phyloP scores from a whole-genome alignment of 2,113 vertebrate species.

The Sphaerodactylus townsendi region DNA sequence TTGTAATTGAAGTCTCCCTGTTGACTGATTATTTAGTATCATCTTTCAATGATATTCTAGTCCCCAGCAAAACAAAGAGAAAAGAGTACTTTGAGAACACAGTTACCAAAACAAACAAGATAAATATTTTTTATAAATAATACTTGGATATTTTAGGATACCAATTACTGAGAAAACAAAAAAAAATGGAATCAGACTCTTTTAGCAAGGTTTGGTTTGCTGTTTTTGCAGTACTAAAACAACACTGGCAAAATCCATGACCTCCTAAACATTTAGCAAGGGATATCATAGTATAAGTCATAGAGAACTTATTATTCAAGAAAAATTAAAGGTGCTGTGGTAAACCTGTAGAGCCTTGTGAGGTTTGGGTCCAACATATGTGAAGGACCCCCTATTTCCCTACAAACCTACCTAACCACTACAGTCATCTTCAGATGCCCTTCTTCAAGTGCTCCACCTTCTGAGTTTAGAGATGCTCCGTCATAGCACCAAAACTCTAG shows the following conservation, averaged over 20 bases:
- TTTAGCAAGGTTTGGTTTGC: conserved; percentile 16
- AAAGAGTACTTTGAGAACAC: conserved; percentile 58
- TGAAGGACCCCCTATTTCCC: too few species aligned
- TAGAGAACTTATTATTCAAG: too few species aligned
- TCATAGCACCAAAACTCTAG: too few species aligned
- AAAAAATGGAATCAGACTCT: not conserved
- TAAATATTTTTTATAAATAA: conserved; percentile 33
- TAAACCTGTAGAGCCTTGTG: too few species aligned
- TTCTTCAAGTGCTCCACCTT: too few species aligned
- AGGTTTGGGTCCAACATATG: too few species aligned
- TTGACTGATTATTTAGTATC: conserved; percentile 63
- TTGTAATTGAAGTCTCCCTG: conserved; percentile 47
- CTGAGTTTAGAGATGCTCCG: too few species aligned
- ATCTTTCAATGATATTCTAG: conserved; percentile 60
- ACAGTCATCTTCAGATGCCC: too few species aligned
- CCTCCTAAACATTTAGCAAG: not conserved
- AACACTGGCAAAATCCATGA: not conserved
- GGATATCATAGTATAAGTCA: too few species aligned
- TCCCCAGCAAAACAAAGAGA: conserved; percentile 50
- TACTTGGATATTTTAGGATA: conserved; percentile 27
- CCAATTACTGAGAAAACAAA: conserved; percentile 53
- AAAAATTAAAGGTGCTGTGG: too few species aligned
- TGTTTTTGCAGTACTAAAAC: conserved; percentile 42
- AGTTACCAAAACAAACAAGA: conserved; percentile 60
- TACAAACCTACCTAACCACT: too few species aligned